phyloP scores from a whole-genome alignment of 1,140 invertebrate species.

The Bombus confusus region DNA sequence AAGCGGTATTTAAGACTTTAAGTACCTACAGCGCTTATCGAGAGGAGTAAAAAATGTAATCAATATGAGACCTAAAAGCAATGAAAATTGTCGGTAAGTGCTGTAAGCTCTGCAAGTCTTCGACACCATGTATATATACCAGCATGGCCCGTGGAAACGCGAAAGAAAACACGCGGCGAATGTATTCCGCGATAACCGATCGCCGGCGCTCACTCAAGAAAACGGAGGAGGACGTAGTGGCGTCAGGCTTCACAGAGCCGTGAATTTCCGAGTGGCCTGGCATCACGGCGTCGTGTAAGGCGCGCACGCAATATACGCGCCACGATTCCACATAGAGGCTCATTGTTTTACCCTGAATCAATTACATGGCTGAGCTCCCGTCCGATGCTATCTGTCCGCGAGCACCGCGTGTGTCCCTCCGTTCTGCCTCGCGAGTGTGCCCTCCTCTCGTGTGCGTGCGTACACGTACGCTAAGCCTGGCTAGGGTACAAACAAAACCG shows the following conservation, averaged over 20 bases:
- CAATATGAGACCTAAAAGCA: too few relatives aligned
- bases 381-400: slow-evolving; percentile 74
- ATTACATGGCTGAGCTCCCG: slow-evolving; percentile 76
- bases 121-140: not conserved
- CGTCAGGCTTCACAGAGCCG: slow-evolving; percentile 21
- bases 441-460: not conserved
- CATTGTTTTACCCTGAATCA: slow-evolving; percentile 79
- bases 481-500: slow-evolving; percentile 61
- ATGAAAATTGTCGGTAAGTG: too few relatives aligned
- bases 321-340: slow-evolving; percentile 72
- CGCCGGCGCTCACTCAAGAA: not conserved
- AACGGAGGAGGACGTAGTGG: not conserved
- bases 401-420: slow-evolving; percentile 51
- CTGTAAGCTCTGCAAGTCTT: too few relatives aligned
- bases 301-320: slow-evolving; percentile 49
- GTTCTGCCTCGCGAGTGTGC: slow-evolving; percentile 46
- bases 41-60: too few relatives aligned
- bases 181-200: slow-evolving; percentile 9
- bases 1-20: too few relatives aligned
- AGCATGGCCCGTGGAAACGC: not conserved
- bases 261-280: slow-evolving; percentile 56
- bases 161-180: not conserved
- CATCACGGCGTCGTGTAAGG: slow-evolving; percentile 45
- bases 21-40: too few relatives aligned
- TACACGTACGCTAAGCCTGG: not conserved